Base-by-base conservation (phyloP, 2,797 vertebrate genomes). In the Florisuga fusca region DNA sequence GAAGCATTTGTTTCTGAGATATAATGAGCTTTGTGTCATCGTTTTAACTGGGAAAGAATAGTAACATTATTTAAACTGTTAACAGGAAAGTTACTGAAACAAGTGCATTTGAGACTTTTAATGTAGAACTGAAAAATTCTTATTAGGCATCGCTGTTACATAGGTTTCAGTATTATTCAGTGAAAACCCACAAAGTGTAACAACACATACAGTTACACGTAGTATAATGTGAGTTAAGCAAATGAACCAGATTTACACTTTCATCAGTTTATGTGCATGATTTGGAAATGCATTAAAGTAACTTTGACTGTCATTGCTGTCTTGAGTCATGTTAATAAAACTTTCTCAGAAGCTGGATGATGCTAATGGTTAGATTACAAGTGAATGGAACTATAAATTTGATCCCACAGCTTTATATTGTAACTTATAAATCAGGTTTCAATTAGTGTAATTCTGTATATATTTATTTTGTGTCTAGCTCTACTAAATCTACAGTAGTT, bases 361-460 rank as follows among this genome's bases (percentile, higher is more conserved):
- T 86, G 50, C 29, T 78, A 31, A 8, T 3, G 7, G 59, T 91
- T 92, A 66, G 43, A 45, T 78, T 90, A 29, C n/a, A 81, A 84
- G 71, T 57, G 41, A 73, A 51, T 63, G 58, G 38, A 86, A 50
- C 43, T 69, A 26, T 81, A 71, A 81, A 81, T 78, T 73, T 76
- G 69, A 86, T 76, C 36, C 66, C 63, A 58, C 59, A 54, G 7
- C 58, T 90, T 91, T 29, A 50, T 84, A 34, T 27, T 59, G 2
- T 78, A 51, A 54, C 34, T 76, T 86, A 59, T 67, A 93, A 92
- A 93, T 73, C 46, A 80, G 58, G 27, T 94, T 96, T 91, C 4
- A 27, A 62, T 91, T 68, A 21, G 58, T 53, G 15, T 62, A 81
- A 36, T 78, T 91, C 75, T 80, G 46, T 62, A 19, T 50, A 11